A percentile compares a stretch with the other conserved stretches of the same genome.
These are phyloP conservation scores for Callinectes sapidus DNA, from an alignment of 2,888 invertebrate genomes.

Conservation along the genomic window DNA sequence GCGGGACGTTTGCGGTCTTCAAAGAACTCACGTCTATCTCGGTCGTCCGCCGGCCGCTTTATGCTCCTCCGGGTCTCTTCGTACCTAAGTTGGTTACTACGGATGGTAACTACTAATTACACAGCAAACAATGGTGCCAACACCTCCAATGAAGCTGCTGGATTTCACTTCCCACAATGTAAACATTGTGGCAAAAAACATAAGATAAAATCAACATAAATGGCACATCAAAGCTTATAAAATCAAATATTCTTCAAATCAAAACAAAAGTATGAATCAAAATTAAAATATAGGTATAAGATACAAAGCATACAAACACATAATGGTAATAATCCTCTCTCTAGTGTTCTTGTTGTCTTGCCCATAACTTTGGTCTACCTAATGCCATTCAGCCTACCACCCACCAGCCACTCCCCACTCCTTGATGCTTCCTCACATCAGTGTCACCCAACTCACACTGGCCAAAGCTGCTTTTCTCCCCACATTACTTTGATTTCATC, in stretches of 20 bases:
- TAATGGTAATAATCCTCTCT: not conserved
- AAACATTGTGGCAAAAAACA: not conserved
- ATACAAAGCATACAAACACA: not conserved
- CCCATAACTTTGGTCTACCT: not conserved
- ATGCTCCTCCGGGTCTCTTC: slow-evolving; percentile 60
- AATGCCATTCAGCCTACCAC: not conserved
- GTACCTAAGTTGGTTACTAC: slow-evolving; percentile 45
- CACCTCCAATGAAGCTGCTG: slow-evolving; percentile 11
- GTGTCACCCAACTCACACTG: not conserved
- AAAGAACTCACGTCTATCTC: slow-evolving; percentile 62
- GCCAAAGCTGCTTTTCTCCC: no score
- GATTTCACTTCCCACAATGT: not conserved
- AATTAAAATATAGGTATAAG: not conserved
- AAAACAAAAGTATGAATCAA: not conserved
- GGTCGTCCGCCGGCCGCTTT: slow-evolving; percentile 68
- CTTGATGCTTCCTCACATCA: not conserved
- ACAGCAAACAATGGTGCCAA: not conserved
- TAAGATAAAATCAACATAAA: not conserved
- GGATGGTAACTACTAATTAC: slow-evolving; percentile 12
- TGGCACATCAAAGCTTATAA: not conserved
- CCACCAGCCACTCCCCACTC: not conserved
- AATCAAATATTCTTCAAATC: not conserved
- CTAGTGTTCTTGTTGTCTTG: not conserved
- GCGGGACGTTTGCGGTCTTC: slow-evolving; percentile 67
- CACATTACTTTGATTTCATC: no score